Conservation (phyloP, 2,113 vertebrate species). For the Phrynosoma blainvillii region DNA sequence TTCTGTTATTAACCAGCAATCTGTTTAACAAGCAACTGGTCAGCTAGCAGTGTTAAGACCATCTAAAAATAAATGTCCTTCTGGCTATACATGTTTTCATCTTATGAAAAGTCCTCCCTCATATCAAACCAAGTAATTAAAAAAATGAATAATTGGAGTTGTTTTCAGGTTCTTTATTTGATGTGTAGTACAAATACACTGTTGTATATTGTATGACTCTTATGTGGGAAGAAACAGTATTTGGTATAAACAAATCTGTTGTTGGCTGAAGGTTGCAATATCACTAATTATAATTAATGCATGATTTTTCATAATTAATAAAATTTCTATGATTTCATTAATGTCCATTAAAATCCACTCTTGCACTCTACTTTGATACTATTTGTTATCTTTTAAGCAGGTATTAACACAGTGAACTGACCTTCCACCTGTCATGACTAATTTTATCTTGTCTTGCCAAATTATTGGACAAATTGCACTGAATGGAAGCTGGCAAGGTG, state of each 20-base stretch:
- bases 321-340: neutral
- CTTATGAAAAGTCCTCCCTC: neutral
- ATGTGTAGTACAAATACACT: neutral
- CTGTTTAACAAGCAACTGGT: no score
- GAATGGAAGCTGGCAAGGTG: conserved; percentile 35
- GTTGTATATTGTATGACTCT: neutral
- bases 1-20: no score
- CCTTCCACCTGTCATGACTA: conserved; percentile 20
- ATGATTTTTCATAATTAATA: conserved; percentile 18
- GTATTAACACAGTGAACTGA: neutral
- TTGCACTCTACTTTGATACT: neutral
- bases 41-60: neutral
- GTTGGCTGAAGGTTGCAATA: neutral
- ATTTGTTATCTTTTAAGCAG: conserved; percentile 41
- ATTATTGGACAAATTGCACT: conserved; percentile 8
- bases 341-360: neutral
- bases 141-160: neutral
- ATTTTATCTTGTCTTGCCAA: conserved; percentile 27
- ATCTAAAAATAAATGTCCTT: neutral
- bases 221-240: neutral
- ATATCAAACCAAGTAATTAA: neutral
- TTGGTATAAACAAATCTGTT: neutral
- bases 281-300: neutral
- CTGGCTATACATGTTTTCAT: neutral
- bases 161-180: neutral